These are phyloP conservation scores for Dasyurus viverrinus DNA, from an alignment of 2,113 vertebrate species.

Conservation along the genomic window DNA sequence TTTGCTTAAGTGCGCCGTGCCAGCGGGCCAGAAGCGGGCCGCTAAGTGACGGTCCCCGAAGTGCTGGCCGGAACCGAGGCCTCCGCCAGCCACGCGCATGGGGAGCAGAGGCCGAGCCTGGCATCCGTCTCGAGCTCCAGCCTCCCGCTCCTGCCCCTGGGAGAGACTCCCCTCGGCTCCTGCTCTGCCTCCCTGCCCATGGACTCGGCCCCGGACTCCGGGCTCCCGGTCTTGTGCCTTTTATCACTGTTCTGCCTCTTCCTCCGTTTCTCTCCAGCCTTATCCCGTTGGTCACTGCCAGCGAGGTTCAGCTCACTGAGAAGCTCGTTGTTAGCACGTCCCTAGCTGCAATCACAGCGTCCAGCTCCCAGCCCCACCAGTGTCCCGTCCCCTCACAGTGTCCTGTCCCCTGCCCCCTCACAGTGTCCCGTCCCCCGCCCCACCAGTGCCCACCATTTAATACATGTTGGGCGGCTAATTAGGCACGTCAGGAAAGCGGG, in stretches of 20 bases:
- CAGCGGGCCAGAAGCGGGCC: slow-evolving; percentile 37
- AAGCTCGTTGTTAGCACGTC: background rate
- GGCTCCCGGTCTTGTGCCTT: background rate
- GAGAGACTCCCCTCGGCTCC: background rate
- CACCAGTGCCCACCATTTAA: no score
- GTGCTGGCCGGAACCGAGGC: slow-evolving; percentile 16
- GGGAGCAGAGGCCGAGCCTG: no score
- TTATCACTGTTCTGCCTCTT: background rate
- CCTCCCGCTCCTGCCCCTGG: no score
- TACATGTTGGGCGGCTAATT: no score
- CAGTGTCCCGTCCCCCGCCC: no score
- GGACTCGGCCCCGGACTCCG: no score
- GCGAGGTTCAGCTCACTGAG: background rate
- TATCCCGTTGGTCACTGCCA: rapidly evolving
- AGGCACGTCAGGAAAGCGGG: no score
- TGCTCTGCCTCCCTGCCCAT: background rate
- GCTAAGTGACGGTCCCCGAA: slow-evolving; percentile 28
- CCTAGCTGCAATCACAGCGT: no score
- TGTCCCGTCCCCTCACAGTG: no score
- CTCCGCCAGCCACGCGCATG: no score
- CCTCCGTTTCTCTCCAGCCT: background rate
- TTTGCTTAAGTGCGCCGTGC: slow-evolving; percentile 79
- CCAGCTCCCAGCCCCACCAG: no score
- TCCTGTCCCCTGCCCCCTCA: no score
- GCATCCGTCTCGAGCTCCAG: background rate